A percentile compares a stretch with the other conserved stretches of the same genome.
Evolutionary conservation across 2,797 vertebrate species (phyloP).

Genomic region (Melanotaenia trifasciata): DNA sequence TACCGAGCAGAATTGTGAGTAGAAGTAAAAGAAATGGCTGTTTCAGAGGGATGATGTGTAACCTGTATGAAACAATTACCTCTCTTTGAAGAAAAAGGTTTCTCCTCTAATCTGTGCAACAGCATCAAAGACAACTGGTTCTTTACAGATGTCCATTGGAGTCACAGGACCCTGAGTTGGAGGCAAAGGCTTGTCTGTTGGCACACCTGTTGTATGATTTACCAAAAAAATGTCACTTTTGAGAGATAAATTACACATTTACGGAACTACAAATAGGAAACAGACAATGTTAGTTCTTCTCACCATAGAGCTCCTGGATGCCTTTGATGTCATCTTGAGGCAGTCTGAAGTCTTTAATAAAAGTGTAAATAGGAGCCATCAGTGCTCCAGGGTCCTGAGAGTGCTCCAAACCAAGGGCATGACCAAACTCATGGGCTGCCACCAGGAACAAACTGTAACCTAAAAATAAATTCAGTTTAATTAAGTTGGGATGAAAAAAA

Average conservation of each 20-base stretch:
- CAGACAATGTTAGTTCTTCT: slow-evolving; percentile 34
- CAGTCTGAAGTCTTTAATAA: slow-evolving; percentile 92
- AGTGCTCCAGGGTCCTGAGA: slow-evolving; percentile 94
- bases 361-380: slow-evolving; percentile 98
- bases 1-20: background rate
- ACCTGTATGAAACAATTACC: slow-evolving; percentile 79
- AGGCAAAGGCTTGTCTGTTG: slow-evolving; percentile 82
- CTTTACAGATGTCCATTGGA: slow-evolving; percentile 92
- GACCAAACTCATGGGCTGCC: slow-evolving; percentile 98
- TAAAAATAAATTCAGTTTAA: slow-evolving; percentile 50
- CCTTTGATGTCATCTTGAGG: slow-evolving; percentile 93
- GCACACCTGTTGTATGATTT: slow-evolving; percentile 78
- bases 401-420: slow-evolving; percentile 96
- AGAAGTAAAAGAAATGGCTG: background rate
- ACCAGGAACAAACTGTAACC: slow-evolving; percentile 98
- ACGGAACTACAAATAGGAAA: background rate
- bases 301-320: slow-evolving; percentile 97
- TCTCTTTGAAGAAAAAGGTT: slow-evolving; percentile 97
- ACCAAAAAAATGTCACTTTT: slow-evolving; percentile 7
- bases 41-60: background rate
- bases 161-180: slow-evolving; percentile 94
- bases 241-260: slow-evolving; percentile 1
- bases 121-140: slow-evolving; percentile 92
- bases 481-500: background rate
- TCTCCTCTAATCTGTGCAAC: slow-evolving; percentile 95